Base-by-base conservation (phyloP, 2,113 vertebrate genomes). In the Zapornia atra region DNA sequence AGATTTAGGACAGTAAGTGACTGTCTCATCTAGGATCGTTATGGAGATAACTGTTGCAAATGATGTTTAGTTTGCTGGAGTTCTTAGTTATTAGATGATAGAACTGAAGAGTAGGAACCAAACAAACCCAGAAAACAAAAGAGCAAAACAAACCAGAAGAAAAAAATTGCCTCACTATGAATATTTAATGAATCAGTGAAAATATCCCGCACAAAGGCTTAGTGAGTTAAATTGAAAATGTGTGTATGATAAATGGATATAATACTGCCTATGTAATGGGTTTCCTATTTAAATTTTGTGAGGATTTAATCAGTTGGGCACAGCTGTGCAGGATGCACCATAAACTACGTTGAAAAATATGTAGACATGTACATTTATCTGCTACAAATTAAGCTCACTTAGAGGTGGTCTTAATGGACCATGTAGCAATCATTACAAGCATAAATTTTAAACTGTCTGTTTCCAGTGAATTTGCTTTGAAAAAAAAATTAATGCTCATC, bases 221-320 rank as follows among this genome's bases (percentile, higher is more conserved):
- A 76, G 93, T 96, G 97, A 96, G 97, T 98, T 98, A 98, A 98
- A 94, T 64, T 72, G 91, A 97, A 97, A 96, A 95, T 92, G 97
- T 96, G 79, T 94, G 63, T 82, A 88, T 98, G 98, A 98, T 98
- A 95, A 98, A 98, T 98, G 96, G 94, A 96, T 97, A 98, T 97
- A 98, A 98, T 98, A 98, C 97, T 98, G 98, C 96, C 98, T 97
- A 96, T 89, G 97, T 98, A 98, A 98, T 98, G 98, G 98, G 95
- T 98, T 98, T 98, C 98, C 98, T 98, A 98, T 98, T 98, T 98
- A 98, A 98, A 98, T 98, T 98, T 98, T 98, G 98, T 96, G 97
- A 97, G 98, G 97, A 98, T 98, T 98, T 98, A 98, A 98, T 98
- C 98, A 98, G 98, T 97, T 98, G 97, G 98, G 98, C 97, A 96